phyloP scores from a whole-genome alignment of 1,140 invertebrate species.

The Platyura marginata region DNA sequence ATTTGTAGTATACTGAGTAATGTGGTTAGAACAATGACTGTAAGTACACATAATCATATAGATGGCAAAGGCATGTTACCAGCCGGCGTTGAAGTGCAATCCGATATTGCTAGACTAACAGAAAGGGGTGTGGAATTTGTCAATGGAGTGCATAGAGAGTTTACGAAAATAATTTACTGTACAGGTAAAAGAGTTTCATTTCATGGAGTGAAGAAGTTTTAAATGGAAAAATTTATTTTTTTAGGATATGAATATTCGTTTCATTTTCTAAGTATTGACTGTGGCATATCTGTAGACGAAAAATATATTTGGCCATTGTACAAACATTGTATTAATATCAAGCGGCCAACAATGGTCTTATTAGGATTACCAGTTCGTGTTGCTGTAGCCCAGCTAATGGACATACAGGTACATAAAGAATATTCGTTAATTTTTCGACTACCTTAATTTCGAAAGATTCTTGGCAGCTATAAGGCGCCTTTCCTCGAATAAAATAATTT shows the following conservation, averaged over 20 bases:
- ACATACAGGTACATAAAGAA: too few species aligned
- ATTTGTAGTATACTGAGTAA: slow-evolving; percentile 35
- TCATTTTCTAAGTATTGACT: slow-evolving; percentile 5
- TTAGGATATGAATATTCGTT: slow-evolving; percentile 21
- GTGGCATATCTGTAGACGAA: slow-evolving; percentile 22
- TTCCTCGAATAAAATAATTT: too few species aligned
- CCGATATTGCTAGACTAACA: slow-evolving; percentile 30
- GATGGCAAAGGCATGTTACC: slow-evolving; percentile 26
- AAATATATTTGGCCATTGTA: slow-evolving; percentile 38
- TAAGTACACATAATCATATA: background rate
- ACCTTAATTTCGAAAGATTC: too few species aligned
- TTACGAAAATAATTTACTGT: slow-evolving; percentile 36
- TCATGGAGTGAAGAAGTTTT: slow-evolving; percentile 31
- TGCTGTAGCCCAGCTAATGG: slow-evolving; percentile 37
- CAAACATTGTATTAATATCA: slow-evolving; percentile 39
- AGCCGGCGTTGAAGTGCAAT: slow-evolving; percentile 36
- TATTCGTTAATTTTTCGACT: too few species aligned
- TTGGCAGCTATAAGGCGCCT: too few species aligned
- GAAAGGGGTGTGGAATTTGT: slow-evolving; percentile 30
- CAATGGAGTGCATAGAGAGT: slow-evolving; percentile 33
- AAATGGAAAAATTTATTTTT: slow-evolving; percentile 36
- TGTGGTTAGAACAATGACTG: slow-evolving; percentile 25
- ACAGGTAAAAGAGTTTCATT: too few species aligned
- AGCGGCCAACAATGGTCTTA: slow-evolving; percentile 36
- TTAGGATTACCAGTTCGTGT: slow-evolving; percentile 34